phyloP scores from a whole-genome alignment of 2,888 invertebrate genomes.

The Pachycephus smyrnensis region DNA sequence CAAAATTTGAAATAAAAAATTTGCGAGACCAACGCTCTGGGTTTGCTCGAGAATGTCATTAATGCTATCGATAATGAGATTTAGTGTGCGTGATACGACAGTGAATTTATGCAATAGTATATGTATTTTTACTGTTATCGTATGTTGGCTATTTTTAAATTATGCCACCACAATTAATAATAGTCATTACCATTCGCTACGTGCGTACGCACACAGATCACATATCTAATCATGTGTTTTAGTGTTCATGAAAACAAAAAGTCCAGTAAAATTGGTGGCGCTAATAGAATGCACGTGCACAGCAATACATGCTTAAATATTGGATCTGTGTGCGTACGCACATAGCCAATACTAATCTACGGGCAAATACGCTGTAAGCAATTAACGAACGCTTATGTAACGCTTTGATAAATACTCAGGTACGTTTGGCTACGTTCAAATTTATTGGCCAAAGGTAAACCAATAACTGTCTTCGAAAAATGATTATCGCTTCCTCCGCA shows the following conservation, averaged over 20 bases:
- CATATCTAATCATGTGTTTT: too few species aligned
- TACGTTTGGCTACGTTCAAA: not conserved
- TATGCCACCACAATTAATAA: not conserved
- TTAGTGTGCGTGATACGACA: not conserved
- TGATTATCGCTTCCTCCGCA: not conserved
- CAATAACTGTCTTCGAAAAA: not conserved
- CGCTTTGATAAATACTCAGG: not conserved
- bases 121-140: not conserved
- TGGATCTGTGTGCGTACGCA: too few species aligned
- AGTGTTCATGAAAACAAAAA: too few species aligned
- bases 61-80: not conserved
- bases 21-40: not conserved
- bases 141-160: not conserved
- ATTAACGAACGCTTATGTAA: not conserved
- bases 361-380: not conserved
- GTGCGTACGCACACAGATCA: too few species aligned
- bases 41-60: not conserved
- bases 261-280: too few species aligned
- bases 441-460: not conserved
- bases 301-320: too few species aligned
- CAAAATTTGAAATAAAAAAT: not conserved
- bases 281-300: too few species aligned
- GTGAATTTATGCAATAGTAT: not conserved
- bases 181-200: too few species aligned
- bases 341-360: not conserved